A percentile compares a stretch with the other conserved stretches of the same genome.
Evolutionary conservation across 2,888 invertebrate genomes (phyloP).

Genomic region (Nemapogon koenigi): DNA sequence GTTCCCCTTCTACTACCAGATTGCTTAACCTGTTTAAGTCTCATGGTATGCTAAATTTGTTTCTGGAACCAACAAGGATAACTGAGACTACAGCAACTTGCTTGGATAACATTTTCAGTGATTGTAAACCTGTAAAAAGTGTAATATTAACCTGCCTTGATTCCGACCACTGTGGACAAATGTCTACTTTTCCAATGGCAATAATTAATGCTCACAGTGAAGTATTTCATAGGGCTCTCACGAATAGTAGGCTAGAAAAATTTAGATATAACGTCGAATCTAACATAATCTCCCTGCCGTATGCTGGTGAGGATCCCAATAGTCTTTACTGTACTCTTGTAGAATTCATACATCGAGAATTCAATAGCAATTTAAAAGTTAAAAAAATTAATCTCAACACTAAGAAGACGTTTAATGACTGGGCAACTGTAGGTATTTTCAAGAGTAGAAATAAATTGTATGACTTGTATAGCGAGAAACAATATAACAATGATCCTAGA

Average conservation of each 20-base stretch:
- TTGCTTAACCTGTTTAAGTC: too few relatives aligned
- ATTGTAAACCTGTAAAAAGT: not conserved
- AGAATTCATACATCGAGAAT: not conserved
- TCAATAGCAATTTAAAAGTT: not conserved
- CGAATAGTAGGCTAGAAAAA: not conserved
- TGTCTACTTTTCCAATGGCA: not conserved
- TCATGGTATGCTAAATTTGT: too few relatives aligned
- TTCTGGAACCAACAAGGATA: too few relatives aligned
- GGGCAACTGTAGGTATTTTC: not conserved
- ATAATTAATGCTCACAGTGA: not conserved
- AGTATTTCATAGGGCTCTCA: not conserved
- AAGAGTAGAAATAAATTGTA: not conserved
- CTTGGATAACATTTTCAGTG: not conserved
- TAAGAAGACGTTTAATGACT: not conserved
- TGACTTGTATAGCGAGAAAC: not conserved
- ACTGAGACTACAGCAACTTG: too few relatives aligned
- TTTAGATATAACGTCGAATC: not conserved
- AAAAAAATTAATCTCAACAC: not conserved
- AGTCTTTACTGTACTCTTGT: not conserved
- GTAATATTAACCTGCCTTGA: not conserved
- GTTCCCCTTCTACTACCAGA: too few relatives aligned
- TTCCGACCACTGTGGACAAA: not conserved
- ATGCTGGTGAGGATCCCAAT: not conserved
- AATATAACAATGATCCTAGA: not conserved
- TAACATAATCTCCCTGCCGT: not conserved